Conservation (phyloP, 2,113 vertebrate species). For the Ochotona curzoniae region DNA sequence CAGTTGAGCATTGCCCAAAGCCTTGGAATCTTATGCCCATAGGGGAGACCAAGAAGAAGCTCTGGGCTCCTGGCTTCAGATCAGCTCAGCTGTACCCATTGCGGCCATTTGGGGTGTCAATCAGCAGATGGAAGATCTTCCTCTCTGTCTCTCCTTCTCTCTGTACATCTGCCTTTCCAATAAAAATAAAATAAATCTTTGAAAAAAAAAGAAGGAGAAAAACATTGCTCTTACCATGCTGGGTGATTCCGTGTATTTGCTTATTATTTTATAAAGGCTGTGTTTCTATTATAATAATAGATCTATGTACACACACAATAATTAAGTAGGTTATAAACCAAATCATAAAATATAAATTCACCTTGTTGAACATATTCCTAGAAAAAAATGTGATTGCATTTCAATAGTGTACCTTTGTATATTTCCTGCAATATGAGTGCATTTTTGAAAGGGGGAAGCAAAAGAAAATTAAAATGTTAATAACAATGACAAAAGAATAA, state of each 20-base stretch:
- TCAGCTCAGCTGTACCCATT: too few relatives aligned
- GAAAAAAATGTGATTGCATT: constrained; percentile 1
- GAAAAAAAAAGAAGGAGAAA: background rate
- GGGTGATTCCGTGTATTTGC: background rate
- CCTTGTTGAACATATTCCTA: constrained; percentile 19
- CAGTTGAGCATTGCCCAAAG: too few relatives aligned
- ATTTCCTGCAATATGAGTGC: background rate
- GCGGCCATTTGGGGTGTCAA: too few relatives aligned
- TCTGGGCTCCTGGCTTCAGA: too few relatives aligned
- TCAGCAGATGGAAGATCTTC: too few relatives aligned
- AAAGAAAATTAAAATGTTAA: background rate
- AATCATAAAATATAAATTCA: background rate
- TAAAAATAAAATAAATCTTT: too few relatives aligned
- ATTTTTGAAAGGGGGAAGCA: constrained; percentile 47
- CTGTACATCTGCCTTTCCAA: too few relatives aligned
- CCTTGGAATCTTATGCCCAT: too few relatives aligned
- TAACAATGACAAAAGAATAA: background rate
- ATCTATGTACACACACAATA: rapidly evolving
- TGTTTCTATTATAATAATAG: background rate
- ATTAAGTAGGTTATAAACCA: background rate
- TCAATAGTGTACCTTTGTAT: background rate
- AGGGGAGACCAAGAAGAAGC: too few relatives aligned
- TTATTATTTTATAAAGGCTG: background rate
- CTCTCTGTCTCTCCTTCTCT: too few relatives aligned
- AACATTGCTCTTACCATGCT: background rate